These are phyloP conservation scores for Pelmatolapia mariae DNA, from an alignment of 2,113 vertebrate species.

Conservation along the genomic window DNA sequence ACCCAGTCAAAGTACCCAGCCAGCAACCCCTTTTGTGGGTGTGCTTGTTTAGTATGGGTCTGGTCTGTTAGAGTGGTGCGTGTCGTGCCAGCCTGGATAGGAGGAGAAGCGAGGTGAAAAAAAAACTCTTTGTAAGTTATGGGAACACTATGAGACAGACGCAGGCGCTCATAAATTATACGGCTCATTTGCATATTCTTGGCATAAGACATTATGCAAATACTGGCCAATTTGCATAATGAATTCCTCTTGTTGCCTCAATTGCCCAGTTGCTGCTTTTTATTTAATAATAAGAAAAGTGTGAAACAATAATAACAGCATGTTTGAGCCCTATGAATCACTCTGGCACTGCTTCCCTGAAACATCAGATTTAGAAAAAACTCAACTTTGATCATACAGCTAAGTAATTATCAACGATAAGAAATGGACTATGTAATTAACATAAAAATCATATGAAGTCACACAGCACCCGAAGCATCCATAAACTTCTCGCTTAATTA, in stretches of 20 bases:
- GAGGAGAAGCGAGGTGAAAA: constrained; percentile 47
- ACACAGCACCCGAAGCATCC: not conserved
- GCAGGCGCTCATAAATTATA: constrained; percentile 95
- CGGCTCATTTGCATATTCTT: constrained; percentile 91
- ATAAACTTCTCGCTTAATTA: constrained; percentile 47
- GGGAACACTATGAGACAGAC: constrained; percentile 88
- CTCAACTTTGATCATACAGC: not conserved
- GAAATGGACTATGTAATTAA: not conserved
- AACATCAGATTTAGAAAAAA: not conserved
- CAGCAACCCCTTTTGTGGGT: constrained; percentile 56
- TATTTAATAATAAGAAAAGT: constrained; percentile 70
- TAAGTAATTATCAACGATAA: not conserved
- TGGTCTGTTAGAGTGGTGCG: constrained; percentile 43
- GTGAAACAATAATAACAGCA: constrained; percentile 65
- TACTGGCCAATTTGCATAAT: constrained; percentile 89
- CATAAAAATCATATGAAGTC: not conserved
- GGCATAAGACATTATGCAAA: constrained; percentile 98
- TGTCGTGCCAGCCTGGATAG: constrained; percentile 64
- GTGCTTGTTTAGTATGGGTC: constrained; percentile 57
- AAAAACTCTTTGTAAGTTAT: constrained; percentile 86
- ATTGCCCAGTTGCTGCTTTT: constrained; percentile 81
- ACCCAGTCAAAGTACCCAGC: constrained; percentile 55
- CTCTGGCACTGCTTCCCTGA: constrained; percentile 18
- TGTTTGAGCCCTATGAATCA: not conserved
- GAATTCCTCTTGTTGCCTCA: constrained; percentile 91